Conservation (phyloP, 1,140 invertebrate species). For the Temnothorax nylanderi region DNA sequence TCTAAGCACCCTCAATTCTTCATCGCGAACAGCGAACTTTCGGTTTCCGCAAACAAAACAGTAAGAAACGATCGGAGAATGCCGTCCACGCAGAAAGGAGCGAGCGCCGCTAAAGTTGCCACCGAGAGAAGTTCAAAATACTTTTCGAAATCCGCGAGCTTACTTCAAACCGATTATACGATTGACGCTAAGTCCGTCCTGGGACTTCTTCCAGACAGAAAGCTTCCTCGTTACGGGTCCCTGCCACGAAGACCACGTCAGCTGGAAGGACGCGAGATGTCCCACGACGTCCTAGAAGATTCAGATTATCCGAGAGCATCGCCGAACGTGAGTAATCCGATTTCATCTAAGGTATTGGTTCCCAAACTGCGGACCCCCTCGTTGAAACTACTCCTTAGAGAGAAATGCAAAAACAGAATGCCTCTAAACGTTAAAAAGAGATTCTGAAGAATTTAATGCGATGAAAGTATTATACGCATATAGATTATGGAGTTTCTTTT, state of each 20-base stretch:
- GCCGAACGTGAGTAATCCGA: slow-evolving; percentile 76
- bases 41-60: slow-evolving; percentile 44
- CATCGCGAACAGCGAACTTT: slow-evolving; percentile 12
- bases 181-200: slow-evolving; percentile 64
- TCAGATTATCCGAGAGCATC: slow-evolving; percentile 80
- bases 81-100: slow-evolving; percentile 5
- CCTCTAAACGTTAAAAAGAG: background rate
- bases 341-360: slow-evolving; percentile 47
- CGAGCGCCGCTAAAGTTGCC: slow-evolving; percentile 37
- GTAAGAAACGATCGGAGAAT: slow-evolving; percentile 15
- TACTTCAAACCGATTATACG: slow-evolving; percentile 68
- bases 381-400: background rate
- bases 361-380: background rate
- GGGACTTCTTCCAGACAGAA: slow-evolving; percentile 79
- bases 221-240: slow-evolving; percentile 79
- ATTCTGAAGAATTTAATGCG: background rate
- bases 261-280: slow-evolving; percentile 77
- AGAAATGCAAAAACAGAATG: background rate
- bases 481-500: background rate
- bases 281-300: slow-evolving; percentile 77
- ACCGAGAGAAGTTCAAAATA: slow-evolving; percentile 50
- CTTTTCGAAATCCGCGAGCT: slow-evolving; percentile 47
- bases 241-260: slow-evolving; percentile 79
- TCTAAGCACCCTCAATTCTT: background rate
- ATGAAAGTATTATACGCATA: background rate